Evolutionary conservation across 2,113 vertebrate genomes (phyloP).

Genomic region (Scomber scombrus): DNA sequence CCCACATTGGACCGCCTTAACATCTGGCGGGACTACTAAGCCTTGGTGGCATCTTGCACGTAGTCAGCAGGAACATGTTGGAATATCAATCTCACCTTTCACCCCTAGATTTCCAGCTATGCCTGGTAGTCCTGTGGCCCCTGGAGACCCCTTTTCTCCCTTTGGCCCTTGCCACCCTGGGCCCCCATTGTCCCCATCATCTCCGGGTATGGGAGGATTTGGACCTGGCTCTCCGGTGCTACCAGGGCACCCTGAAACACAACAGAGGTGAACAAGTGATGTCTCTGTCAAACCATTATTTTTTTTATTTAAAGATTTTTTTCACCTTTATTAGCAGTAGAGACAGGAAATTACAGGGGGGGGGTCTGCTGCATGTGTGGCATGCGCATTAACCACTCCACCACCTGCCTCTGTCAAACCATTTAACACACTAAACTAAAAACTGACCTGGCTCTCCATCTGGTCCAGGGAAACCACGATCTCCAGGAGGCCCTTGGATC

Average conservation of each 20-base stretch:
- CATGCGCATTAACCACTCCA: too few species aligned
- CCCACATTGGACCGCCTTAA: too few species aligned
- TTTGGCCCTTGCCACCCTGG: conserved; percentile 57
- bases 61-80: too few species aligned
- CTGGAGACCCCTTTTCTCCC: conserved; percentile 52
- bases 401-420: background rate
- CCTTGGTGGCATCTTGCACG: too few species aligned
- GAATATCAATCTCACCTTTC: conserved; percentile 51
- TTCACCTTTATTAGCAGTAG: too few species aligned
- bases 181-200: conserved; percentile 84
- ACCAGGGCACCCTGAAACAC: conserved; percentile 73
- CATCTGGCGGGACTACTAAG: too few species aligned
- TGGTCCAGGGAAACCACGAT: conserved; percentile 55
- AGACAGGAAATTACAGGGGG: too few species aligned
- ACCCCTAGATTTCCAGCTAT: conserved; percentile 48
- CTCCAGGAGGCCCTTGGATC: conserved; percentile 45
- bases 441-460: conserved; percentile 71
- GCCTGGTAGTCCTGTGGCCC: conserved; percentile 60
- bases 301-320: too few species aligned
- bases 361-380: too few species aligned
- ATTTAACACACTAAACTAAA: background rate
- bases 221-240: conserved; percentile 61
- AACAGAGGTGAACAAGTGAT: background rate
- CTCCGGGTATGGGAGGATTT: conserved; percentile 76
- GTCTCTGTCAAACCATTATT: background rate